Percentiles rank a stretch among this genome's conserved stretches.
Conservation (phyloP, 2,113 vertebrate species). For the Tylochromis polylepis region DNA sequence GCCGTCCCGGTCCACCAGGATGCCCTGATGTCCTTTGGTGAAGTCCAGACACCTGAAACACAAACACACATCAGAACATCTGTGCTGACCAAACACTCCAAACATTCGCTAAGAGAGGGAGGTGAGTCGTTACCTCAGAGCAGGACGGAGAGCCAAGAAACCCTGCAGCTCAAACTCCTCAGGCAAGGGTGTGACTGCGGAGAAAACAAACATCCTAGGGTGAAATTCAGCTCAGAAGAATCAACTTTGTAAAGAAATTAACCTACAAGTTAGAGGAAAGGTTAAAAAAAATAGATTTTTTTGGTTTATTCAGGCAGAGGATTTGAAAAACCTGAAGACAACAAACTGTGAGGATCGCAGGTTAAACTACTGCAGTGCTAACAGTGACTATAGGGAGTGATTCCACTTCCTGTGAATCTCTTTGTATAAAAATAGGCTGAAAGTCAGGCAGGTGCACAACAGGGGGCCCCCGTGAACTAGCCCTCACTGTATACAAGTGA, state of each 20-base stretch:
- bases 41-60: slow-evolving; percentile 90
- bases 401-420: neutral
- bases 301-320: neutral
- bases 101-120: neutral
- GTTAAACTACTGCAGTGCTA: neutral
- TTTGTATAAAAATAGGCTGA: neutral
- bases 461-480: neutral
- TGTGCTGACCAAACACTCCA: neutral
- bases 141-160: slow-evolving; percentile 92
- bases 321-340: neutral
- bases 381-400: neutral
- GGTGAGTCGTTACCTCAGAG: slow-evolving; percentile 77
- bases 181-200: slow-evolving; percentile 85
- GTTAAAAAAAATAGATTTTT: neutral
- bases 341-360: neutral
- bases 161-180: slow-evolving; percentile 99
- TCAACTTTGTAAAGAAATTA: neutral
- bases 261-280: neutral
- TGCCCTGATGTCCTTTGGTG: slow-evolving; percentile 94
- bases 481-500: rapidly evolving
- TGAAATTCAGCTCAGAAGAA: neutral
- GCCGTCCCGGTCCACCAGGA: slow-evolving; percentile 85
- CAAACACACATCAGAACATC: neutral
- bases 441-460: neutral
- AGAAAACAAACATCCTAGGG: neutral